Evolutionary conservation across 2,797 vertebrate genomes (phyloP), one percentile per base, ranked within the genome.

Genomic region (Varecia variegata): DNA sequence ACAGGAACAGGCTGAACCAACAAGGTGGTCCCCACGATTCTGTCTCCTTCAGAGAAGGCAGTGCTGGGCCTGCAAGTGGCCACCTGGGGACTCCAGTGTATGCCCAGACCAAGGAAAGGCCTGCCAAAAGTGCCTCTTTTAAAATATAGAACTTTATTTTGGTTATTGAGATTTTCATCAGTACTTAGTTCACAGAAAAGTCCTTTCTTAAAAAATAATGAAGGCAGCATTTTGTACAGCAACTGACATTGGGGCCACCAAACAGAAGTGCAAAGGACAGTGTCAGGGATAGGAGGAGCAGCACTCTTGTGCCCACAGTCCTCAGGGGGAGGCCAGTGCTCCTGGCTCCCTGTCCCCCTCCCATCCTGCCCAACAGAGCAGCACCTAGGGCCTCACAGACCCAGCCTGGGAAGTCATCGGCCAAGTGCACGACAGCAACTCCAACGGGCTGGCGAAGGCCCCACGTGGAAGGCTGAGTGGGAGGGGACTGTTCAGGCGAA

Each of bases 91-190:
- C 58, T 13, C 60, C 32, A 70, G 73, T 18, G 40, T 15, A 30
- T 25, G 43, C 21, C 32, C 38, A 65, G 45, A 76, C 25, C 85
- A 93, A 95, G 65, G 56, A 93, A 88, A 70, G 54, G 23, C 32
- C 21, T 11, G 30, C n/a, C 11, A 20, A 23, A 74, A 52, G 15
- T 14, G n/a, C 45, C 40, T 50, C 62, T 67, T 92, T 96, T 97
- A 97, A 98, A 98, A 98, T 94, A 98, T 1, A 98, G 79, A 82
- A 95, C 80, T 98, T 98, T 98, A 98, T 98, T 98, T 97, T 96
- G 90, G 58, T 96, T 87, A 86, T 40, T 94, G 60, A 95, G 81
- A 47, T 87, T 97, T 97, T 90, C 54, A 27, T 96, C 96, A 92
- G 70, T 97, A 87, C 89, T 96, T 87, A 73, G 79, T 96, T 95